phyloP scores from a whole-genome alignment of 2,888 invertebrate genomes.

The Caenorhabditis sp. region DNA sequence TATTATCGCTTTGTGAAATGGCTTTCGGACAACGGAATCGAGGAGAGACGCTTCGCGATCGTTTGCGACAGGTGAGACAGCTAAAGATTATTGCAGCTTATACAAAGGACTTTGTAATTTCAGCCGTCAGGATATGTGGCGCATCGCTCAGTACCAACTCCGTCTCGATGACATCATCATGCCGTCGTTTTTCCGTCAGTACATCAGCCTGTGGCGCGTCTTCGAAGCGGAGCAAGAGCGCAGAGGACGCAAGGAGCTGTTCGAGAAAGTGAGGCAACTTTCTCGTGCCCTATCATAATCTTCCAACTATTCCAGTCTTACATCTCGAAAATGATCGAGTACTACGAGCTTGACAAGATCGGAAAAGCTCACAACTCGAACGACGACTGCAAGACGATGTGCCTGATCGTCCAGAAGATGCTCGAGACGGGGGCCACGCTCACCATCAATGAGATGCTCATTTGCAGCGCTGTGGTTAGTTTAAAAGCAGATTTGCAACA shows the following conservation, averaged over 20 bases:
- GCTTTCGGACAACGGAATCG: background rate
- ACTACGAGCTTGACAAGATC: background rate
- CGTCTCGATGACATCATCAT: background rate
- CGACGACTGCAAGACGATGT: conserved; percentile 8
- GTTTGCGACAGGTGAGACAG: conserved; percentile 13
- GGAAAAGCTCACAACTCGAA: conserved; percentile 28
- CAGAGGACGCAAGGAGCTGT: background rate
- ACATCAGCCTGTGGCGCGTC: conserved; percentile 12
- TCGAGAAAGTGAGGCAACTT: background rate
- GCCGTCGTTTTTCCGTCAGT: conserved; percentile 38
- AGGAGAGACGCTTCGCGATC: conserved; percentile 12
- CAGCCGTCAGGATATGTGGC: conserved; percentile 43
- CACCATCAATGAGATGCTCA: conserved; percentile 23
- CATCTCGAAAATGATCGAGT: conserved; percentile 26
- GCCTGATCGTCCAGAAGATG: conserved; percentile 10
- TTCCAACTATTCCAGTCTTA: conserved; percentile 8
- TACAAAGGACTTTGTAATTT: too few relatives aligned
- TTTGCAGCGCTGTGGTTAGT: conserved; percentile 10
- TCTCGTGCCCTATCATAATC: too few relatives aligned
- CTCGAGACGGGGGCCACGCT: conserved; percentile 2
- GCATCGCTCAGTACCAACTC: conserved; percentile 45
- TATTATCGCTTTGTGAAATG: conserved; percentile 11
- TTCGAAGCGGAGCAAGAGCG: conserved; percentile 9
- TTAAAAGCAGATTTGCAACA: background rate
- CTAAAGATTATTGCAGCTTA: too few relatives aligned